phyloP scores from a whole-genome alignment of 2,797 vertebrate species.

The Tangara arthus region DNA sequence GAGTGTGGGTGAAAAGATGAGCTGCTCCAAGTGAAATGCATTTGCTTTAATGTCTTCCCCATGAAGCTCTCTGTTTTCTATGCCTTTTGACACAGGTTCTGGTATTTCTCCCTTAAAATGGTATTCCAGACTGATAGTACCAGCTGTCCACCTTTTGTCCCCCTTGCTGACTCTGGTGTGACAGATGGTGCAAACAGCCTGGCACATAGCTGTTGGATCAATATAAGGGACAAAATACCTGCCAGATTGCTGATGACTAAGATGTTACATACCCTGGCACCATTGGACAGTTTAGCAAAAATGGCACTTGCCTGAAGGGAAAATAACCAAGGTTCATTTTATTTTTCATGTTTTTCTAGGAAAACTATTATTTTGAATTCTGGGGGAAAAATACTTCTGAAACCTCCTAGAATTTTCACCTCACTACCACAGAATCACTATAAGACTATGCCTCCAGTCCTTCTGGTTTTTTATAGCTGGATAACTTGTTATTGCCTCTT shows the following conservation, averaged over 20 bases:
- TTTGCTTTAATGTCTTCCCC: constrained; percentile 19
- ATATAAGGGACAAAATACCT: constrained; percentile 49
- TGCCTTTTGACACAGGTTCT: constrained; percentile 54
- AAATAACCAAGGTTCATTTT: constrained; percentile 10
- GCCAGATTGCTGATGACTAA: constrained; percentile 68
- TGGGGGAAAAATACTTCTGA: not conserved
- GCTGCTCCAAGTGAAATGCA: not conserved
- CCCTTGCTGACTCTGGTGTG: constrained; percentile 59
- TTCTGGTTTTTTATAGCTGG: not conserved
- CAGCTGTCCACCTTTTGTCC: constrained; percentile 72
- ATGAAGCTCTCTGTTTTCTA: constrained; percentile 29
- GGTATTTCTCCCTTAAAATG: constrained; percentile 64
- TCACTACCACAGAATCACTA: not conserved
- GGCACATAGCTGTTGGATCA: constrained; percentile 65
- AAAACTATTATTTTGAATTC: not conserved
- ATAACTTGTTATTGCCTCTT: not conserved
- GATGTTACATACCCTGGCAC: constrained; percentile 50
- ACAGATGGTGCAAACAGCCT: constrained; percentile 76
- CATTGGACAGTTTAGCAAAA: constrained; percentile 47
- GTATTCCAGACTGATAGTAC: constrained; percentile 68
- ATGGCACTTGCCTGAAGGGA: not conserved
- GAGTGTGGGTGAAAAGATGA: not conserved
- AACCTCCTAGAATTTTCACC: not conserved
- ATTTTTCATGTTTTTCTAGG: not conserved
- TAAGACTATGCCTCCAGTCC: not conserved